Evolutionary conservation across 2,888 invertebrate species (phyloP).

Genomic region (Aethes cnicana): DNA sequence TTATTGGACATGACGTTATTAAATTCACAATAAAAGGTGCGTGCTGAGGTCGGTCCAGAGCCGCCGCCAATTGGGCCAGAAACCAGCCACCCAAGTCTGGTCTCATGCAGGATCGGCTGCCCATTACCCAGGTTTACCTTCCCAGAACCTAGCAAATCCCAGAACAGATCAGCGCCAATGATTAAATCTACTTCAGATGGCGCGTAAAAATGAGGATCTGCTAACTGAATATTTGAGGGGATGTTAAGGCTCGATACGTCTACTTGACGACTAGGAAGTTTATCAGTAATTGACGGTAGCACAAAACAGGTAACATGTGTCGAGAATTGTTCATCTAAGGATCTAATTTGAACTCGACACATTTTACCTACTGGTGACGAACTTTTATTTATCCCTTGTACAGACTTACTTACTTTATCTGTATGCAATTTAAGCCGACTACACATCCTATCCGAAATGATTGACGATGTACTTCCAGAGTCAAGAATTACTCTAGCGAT

Average conservation of each 20-base stretch:
- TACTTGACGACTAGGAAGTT: too few species aligned
- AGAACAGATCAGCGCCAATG: too few species aligned
- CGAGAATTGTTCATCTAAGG: neutral
- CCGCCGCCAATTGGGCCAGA: neutral
- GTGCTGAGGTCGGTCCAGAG: neutral
- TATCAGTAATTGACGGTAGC: too few species aligned
- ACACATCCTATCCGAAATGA: conserved; percentile 10
- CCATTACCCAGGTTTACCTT: neutral
- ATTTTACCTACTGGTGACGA: too few species aligned
- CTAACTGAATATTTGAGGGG: neutral
- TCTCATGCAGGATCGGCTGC: neutral
- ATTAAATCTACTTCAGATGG: neutral
- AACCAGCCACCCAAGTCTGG: too few species aligned
- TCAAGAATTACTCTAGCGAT: conserved; percentile 28
- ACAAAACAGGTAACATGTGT: neutral
- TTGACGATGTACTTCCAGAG: conserved; percentile 19
- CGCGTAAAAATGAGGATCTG: neutral
- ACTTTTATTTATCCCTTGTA: too few species aligned
- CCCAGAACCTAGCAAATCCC: too few species aligned
- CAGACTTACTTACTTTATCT: too few species aligned
- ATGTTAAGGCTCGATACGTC: neutral
- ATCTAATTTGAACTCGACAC: neutral
- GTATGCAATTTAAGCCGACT: too few species aligned
- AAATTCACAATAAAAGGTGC: neutral
- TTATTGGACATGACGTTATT: neutral